Conservation (phyloP, 2,113 vertebrate genomes). For the Aramus guarauna region DNA sequence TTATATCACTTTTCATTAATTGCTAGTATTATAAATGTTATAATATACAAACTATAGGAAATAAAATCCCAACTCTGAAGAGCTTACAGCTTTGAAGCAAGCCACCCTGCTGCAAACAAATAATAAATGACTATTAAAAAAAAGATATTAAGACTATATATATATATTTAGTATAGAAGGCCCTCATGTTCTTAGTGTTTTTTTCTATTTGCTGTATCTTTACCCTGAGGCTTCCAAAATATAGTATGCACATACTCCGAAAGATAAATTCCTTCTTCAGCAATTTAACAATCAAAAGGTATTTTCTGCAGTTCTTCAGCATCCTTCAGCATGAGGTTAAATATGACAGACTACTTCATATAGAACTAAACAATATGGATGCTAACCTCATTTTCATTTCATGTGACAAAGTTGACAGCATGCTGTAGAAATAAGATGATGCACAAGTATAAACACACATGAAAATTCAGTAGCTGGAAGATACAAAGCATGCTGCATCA, state of each 20-base stretch:
- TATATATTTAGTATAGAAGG: neutral
- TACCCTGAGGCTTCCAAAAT: neutral
- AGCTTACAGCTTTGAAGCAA: neutral
- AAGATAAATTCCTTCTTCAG: neutral
- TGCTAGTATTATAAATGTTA: neutral
- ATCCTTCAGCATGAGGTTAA: neutral
- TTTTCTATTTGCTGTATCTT: neutral
- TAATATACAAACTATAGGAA: neutral
- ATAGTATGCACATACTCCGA: neutral
- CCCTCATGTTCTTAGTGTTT: neutral
- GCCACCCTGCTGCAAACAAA: neutral
- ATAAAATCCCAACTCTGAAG: neutral
- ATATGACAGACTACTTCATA: neutral
- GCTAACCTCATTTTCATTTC: neutral
- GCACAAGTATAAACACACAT: neutral
- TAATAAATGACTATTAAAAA: neutral
- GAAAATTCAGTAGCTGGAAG: neutral
- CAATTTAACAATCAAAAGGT: neutral
- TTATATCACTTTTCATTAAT: neutral
- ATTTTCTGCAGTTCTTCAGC: neutral
- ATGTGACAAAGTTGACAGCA: neutral
- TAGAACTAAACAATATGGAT: neutral
- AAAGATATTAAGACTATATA: neutral
- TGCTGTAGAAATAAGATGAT: neutral
- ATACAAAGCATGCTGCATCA: neutral